Evolutionary conservation across 1,140 invertebrate genomes (phyloP), one percentile per base, ranked within the genome.

Genomic region (Homarus americanus): DNA sequence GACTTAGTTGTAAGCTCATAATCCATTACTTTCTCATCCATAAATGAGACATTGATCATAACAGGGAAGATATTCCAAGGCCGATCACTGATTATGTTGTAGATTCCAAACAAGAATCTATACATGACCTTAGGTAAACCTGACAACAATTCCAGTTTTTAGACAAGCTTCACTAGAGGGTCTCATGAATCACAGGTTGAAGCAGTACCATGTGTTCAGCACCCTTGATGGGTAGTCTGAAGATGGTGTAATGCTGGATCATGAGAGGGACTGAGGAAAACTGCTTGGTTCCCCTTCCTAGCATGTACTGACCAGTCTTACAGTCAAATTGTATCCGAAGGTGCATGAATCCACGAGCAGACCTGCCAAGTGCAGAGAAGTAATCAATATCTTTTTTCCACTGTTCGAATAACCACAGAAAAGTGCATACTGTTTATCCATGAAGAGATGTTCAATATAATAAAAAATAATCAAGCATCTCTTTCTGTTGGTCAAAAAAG

Each of bases 141-240:
- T 79, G 76, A 41, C 44, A 44, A n/a, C 32, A 49, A 41, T 32
- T 44, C 49, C 2, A 17, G 7, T 44, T 40, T 36, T 17, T 63
- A 5, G 17, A 15, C 28, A 40, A 66, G 63, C 53, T 40, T 40
- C 36, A 87, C 92, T 92, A 92, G 36, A 92, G 91, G 15, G 89
- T 92, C 36, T 93, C 93, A 69, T 91, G 91, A 49, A 89, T 91
- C 53, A 98, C 96, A 75, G 98, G 98, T 94, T 98, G 96, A 49
- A 97, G 95, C 89, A 99, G 96, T 94, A 97, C 97, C 97, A 99
- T 98, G 94, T 99, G 98, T 94, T 99, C 98, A 5, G 98, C 98
- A 72, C 98, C 98, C 91, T 97, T 96, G 75, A 99, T 98, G 32
- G 98, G 98, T 91, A 99, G 96, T 93, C 97, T 96, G 94, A 98